These are phyloP conservation scores for Rhabdophis nuchalis DNA, from an alignment of 2,797 vertebrate genomes.

Conservation along the genomic window DNA sequence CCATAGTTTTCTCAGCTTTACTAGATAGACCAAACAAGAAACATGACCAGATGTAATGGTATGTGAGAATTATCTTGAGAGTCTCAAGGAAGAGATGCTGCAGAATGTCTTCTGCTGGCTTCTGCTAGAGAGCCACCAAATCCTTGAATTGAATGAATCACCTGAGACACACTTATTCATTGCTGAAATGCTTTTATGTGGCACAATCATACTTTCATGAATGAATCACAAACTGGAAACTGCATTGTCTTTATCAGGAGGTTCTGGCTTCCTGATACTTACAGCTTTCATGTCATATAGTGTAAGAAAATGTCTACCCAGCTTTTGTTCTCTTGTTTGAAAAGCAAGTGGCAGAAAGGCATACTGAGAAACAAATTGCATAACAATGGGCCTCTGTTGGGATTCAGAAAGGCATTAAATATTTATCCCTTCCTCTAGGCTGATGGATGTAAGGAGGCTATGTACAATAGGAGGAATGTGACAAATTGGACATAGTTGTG, in stretches of 20 bases:
- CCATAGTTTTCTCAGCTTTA: neutral
- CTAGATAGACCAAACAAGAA: neutral
- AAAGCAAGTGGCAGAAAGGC: neutral
- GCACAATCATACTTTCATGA: slow-evolving; percentile 32
- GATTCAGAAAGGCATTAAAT: neutral
- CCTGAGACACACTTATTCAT: neutral
- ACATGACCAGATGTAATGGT: neutral
- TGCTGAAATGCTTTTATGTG: slow-evolving; percentile 14
- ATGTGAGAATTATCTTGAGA: neutral
- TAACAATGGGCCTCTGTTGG: neutral
- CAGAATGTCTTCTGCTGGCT: neutral
- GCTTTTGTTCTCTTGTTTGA: neutral
- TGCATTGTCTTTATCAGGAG: neutral
- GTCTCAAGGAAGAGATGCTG: too few species aligned
- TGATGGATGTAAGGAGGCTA: neutral
- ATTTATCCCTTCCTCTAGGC: neutral
- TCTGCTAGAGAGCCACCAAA: slow-evolving; percentile 13
- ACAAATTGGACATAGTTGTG: neutral
- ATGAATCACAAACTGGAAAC: slow-evolving; percentile 21
- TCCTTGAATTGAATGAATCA: slow-evolving; percentile 33
- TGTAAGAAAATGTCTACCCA: neutral
- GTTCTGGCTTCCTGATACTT: slow-evolving; percentile 5
- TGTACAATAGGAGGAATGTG: neutral
- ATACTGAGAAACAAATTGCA: slow-evolving; percentile 1
- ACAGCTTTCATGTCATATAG: slow-evolving; percentile 1